phyloP scores from a whole-genome alignment of 92 coral and sea anemone species.

The Meandrina meandrites region DNA sequence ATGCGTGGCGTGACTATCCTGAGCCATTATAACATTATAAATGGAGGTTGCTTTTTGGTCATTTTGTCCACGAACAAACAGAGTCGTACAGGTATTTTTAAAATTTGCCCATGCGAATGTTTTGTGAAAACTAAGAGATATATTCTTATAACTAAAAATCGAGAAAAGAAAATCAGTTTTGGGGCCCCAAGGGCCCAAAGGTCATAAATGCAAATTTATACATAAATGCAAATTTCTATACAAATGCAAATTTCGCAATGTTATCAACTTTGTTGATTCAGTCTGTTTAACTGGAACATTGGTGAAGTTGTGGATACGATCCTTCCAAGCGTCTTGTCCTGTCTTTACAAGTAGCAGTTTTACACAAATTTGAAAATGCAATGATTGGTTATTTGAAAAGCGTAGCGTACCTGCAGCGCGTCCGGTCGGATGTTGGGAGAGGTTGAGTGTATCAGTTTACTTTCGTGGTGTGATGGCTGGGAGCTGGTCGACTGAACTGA shows the following conservation, averaged over 20 bases:
- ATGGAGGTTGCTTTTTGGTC: not conserved
- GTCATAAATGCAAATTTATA: too few species aligned
- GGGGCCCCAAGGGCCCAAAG: too few species aligned
- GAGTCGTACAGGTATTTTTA: not conserved
- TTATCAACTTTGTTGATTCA: not conserved
- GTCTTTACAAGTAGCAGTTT: not conserved
- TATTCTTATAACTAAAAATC: not conserved
- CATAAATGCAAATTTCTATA: too few species aligned
- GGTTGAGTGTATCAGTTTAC: slow-evolving; percentile 4
- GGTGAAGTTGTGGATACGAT: not conserved
- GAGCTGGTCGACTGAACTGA: not conserved
- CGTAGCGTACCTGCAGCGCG: not conserved
- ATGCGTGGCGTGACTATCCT: not conserved
- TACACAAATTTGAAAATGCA: not conserved
- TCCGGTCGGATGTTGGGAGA: slow-evolving; percentile 2
- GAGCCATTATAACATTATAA: not conserved
- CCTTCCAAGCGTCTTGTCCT: not conserved
- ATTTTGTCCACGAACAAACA: not conserved
- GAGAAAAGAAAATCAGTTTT: not conserved
- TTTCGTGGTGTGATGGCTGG: not conserved
- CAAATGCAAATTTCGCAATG: too few species aligned
- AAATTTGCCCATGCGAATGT: not conserved
- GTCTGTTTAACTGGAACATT: not conserved
- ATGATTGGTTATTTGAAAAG: not conserved
- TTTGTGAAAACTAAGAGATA: not conserved